phyloP scores from a whole-genome alignment of 2,888 invertebrate genomes.

The Atrina japonica region DNA sequence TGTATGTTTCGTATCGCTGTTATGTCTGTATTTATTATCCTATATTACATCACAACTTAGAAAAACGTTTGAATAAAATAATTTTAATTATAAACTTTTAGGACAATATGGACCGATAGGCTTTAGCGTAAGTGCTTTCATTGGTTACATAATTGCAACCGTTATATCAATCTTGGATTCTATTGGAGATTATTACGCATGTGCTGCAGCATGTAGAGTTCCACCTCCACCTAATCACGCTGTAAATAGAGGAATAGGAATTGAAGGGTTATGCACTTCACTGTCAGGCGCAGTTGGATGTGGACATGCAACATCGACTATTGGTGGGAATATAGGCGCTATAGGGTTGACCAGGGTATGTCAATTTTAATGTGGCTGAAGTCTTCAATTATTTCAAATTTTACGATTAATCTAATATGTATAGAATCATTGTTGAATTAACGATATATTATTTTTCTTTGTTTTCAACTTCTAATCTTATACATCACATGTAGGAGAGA shows the following conservation, averaged over 20 bases:
- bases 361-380: background rate
- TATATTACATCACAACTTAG: background rate
- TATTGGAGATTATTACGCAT: slow-evolving; percentile 93
- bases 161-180: slow-evolving; percentile 73
- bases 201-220: slow-evolving; percentile 86
- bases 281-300: slow-evolving; percentile 92
- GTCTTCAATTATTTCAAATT: no score
- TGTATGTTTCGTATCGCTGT: no score
- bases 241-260: slow-evolving; percentile 86
- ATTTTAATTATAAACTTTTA: slow-evolving; percentile 38
- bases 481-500: no score
- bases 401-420: no score
- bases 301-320: slow-evolving; percentile 93
- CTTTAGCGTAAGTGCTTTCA: slow-evolving; percentile 62
- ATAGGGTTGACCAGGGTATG: slow-evolving; percentile 91
- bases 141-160: slow-evolving; percentile 69
- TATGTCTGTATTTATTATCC: no score
- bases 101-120: slow-evolving; percentile 69
- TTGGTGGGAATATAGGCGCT: slow-evolving; percentile 94
- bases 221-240: slow-evolving; percentile 92
- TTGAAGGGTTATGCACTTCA: slow-evolving; percentile 90
- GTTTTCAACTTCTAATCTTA: no score
- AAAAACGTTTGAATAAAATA: background rate
- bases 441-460: no score
- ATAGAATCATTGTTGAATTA: no score